Percentiles rank a stretch among this genome's conserved stretches.
These are phyloP conservation scores for Leucoraja erinaceus DNA, from an alignment of 2,113 vertebrate genomes.

Conservation along the genomic window DNA sequence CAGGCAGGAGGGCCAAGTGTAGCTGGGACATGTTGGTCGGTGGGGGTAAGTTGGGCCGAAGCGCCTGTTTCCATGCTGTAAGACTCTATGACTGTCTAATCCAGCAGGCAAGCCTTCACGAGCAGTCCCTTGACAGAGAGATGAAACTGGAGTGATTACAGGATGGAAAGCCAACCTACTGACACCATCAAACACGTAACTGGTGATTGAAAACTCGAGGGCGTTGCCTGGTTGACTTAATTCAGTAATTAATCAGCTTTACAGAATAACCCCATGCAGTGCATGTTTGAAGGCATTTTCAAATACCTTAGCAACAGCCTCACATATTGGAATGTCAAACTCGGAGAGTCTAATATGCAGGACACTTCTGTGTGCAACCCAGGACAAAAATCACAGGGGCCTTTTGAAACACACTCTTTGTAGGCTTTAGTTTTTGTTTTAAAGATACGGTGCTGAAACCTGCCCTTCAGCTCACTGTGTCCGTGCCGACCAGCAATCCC, in stretches of 20 bases:
- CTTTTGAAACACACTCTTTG: neutral
- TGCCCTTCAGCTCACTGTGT: no score
- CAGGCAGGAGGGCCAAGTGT: no score
- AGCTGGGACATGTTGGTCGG: no score
- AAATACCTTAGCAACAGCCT: neutral
- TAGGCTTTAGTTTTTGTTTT: no score
- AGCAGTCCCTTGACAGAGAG: neutral
- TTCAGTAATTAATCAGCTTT: neutral
- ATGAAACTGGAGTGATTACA: neutral
- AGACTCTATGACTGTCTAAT: neutral
- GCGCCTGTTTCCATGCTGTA: no score
- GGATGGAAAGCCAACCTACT: neutral
- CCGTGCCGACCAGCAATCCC: no score
- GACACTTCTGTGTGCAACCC: neutral
- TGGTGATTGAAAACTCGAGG: neutral
- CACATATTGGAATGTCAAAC: neutral
- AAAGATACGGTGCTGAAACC: no score
- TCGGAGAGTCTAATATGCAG: neutral
- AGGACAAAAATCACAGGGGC: neutral
- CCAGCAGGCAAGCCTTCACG: neutral
- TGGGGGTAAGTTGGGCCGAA: no score
- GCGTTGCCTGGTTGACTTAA: neutral
- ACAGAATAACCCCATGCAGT: neutral
- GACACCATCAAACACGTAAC: neutral
- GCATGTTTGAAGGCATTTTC: neutral